Evolutionary conservation across 1,140 invertebrate genomes (phyloP).

Genomic region (Eufriesea mexicana): DNA sequence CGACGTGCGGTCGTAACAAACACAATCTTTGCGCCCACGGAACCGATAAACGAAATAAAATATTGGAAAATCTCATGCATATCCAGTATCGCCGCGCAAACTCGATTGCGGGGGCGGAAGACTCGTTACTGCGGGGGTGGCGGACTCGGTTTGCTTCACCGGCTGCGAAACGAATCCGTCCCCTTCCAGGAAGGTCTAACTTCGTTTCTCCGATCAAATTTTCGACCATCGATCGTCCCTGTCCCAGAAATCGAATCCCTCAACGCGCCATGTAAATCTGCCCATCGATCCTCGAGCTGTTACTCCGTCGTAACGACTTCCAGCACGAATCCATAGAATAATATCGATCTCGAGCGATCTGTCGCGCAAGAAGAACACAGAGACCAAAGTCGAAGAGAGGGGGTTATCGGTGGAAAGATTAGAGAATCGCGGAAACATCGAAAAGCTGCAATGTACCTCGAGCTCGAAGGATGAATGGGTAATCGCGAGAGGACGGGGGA

Average conservation of each 20-base stretch:
- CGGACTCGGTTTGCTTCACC: not conserved
- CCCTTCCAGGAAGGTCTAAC: slow-evolving; percentile 1
- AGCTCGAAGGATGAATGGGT: not conserved
- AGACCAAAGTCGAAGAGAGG: no score
- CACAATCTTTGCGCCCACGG: slow-evolving; percentile 19
- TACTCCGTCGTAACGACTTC: not conserved
- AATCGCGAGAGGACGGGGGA: not conserved
- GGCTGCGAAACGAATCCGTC: not conserved
- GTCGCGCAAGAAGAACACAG: no score
- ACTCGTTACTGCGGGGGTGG: slow-evolving; percentile 3
- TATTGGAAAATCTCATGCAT: slow-evolving; percentile 40
- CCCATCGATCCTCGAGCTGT: not conserved
- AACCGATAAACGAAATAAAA: slow-evolving; percentile 43
- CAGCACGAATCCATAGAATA: not conserved
- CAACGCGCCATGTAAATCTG: not conserved
- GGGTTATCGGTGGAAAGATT: not conserved
- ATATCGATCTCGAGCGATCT: no score
- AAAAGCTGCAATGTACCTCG: no score
- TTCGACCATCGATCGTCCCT: slow-evolving; percentile 20
- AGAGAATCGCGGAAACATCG: not conserved
- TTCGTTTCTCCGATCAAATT: slow-evolving; percentile 9
- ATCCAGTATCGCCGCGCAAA: slow-evolving; percentile 23
- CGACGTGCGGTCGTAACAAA: not conserved
- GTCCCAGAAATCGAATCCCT: slow-evolving; percentile 32
- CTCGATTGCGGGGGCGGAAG: slow-evolving; percentile 24